Conservation (phyloP, 2,888 invertebrate species). For the Parasteatoda lunata region DNA sequence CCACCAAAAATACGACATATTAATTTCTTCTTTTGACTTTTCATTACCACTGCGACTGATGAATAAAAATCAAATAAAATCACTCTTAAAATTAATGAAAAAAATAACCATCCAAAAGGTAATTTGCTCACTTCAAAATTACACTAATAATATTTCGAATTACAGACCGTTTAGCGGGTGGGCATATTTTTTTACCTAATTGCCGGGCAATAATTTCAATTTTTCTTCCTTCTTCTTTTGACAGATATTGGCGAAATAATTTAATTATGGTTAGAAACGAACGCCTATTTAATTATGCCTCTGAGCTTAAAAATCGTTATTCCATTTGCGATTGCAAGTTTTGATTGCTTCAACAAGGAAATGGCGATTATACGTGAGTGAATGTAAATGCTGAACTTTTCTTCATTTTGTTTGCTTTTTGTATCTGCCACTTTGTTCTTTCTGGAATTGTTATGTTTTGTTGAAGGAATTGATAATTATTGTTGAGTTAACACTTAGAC, state of each 20-base stretch:
- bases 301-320: conserved; percentile 14
- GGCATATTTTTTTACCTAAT: conserved; percentile 37
- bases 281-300: conserved; percentile 50
- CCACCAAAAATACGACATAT: too few species aligned
- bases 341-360: conserved; percentile 13
- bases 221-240: conserved; percentile 21
- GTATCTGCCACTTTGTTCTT: too few species aligned
- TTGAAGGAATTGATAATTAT: too few species aligned
- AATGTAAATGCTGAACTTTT: background rate
- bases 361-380: conserved; percentile 20
- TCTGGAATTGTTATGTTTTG: too few species aligned
- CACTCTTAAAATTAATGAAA: conserved; percentile 13
- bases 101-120: conserved; percentile 32
- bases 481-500: too few species aligned
- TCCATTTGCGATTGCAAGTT: background rate
- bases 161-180: conserved; percentile 8
- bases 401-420: too few species aligned
- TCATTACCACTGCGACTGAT: conserved; percentile 27
- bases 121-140: conserved; percentile 50
- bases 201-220: conserved; percentile 19
- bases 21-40: background rate
- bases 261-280: conserved; percentile 50
- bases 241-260: conserved; percentile 54
- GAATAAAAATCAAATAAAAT: conserved; percentile 54
- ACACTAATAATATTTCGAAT: conserved; percentile 36